Evolutionary conservation across 2,797 vertebrate genomes (phyloP), one percentile per base, ranked within the genome.

Genomic region (Myotis findleyi): DNA sequence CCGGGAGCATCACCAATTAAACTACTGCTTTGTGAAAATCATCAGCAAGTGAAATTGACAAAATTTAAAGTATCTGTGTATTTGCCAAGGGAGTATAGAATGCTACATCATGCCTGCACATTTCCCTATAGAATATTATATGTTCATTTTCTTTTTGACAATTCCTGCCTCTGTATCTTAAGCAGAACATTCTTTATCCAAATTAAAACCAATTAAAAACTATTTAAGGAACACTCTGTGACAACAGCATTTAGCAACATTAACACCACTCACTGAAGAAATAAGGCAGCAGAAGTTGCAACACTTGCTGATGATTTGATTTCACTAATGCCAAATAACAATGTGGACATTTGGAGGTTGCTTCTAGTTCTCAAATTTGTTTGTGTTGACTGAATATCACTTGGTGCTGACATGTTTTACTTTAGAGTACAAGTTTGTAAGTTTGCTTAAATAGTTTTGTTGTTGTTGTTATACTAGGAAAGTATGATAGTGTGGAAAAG

Each of bases 141-240:
- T 93, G 76, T 83, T 94, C 36, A 76, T 95, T 95, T 96, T 87
- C 93, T 89, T 95, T 95, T 94, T 79, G 72, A 97, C 87, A 77
- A 92, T 87, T 68, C 51, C 81, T 95, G 76, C 72, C 80, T 94
- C 44, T 71, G 55, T 77, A 41, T 87, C 89, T 94, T 59, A 84
- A 87, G 91, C 64, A 72, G 80, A 97, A 96, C 72, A 77, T 81
- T 77, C 81, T 89, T 96, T 38, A 93, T 95, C 81, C 81, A 91
- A 97, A 94, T 96, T 73, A 94, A 94, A 96, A 75, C 91, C 93
- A 95, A 96, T 97, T 97, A 97, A 95, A 97, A 97, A 87, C 93
- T 97, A 93, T 97, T 96, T 97, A 96, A 94, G 84, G 95, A 97
- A 93, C 72, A 38, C 44, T 96, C 97, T 79, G 87, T 44, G 68